Percentiles rank a stretch among this genome's conserved stretches.
These are phyloP conservation scores for Prunella himalayana DNA, from an alignment of 2,113 vertebrate species.

Conservation along the genomic window DNA sequence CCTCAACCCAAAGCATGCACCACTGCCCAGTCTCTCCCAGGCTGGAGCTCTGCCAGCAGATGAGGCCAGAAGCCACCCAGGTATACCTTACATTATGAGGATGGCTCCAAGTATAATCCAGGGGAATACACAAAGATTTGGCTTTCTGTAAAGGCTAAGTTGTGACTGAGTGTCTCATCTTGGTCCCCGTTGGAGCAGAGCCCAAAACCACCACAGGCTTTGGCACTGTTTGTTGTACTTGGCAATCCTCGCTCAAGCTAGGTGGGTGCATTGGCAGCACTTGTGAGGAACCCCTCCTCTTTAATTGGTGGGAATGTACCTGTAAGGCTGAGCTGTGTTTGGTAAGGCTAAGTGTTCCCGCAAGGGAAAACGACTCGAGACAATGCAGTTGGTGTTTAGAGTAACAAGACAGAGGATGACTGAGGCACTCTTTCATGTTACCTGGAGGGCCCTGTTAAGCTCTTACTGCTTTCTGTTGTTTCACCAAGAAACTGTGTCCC, in stretches of 20 bases:
- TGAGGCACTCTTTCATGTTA: slow-evolving; percentile 58
- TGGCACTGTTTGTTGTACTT: slow-evolving; percentile 59
- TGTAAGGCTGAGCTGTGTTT: slow-evolving; percentile 58
- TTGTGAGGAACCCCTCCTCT: slow-evolving; percentile 69
- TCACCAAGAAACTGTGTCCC: slow-evolving; percentile 9
- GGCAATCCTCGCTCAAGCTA: slow-evolving; percentile 49
- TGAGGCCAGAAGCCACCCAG: not conserved
- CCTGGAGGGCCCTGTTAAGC: slow-evolving; percentile 57
- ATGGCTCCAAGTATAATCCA: slow-evolving; percentile 8
- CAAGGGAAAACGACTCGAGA: slow-evolving; percentile 56
- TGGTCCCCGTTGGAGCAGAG: slow-evolving; percentile 9
- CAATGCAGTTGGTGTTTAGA: slow-evolving; percentile 67
- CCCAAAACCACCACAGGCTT: slow-evolving; percentile 59
- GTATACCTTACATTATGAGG: not conserved
- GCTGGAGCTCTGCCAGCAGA: not conserved
- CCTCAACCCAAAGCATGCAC: not conserved
- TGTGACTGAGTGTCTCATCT: slow-evolving; percentile 60
- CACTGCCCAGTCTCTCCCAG: not conserved
- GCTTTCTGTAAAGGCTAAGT: slow-evolving; percentile 35
- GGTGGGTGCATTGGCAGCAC: slow-evolving; percentile 67
- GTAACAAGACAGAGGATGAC: slow-evolving; percentile 56
- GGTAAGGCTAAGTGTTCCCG: slow-evolving; percentile 65
- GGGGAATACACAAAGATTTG: slow-evolving; percentile 34
- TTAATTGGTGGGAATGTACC: slow-evolving; percentile 67
- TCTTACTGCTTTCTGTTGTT: slow-evolving; percentile 41